Base-by-base conservation (phyloP, 1,140 invertebrate genomes). In the Zaprionus nigranus region DNA sequence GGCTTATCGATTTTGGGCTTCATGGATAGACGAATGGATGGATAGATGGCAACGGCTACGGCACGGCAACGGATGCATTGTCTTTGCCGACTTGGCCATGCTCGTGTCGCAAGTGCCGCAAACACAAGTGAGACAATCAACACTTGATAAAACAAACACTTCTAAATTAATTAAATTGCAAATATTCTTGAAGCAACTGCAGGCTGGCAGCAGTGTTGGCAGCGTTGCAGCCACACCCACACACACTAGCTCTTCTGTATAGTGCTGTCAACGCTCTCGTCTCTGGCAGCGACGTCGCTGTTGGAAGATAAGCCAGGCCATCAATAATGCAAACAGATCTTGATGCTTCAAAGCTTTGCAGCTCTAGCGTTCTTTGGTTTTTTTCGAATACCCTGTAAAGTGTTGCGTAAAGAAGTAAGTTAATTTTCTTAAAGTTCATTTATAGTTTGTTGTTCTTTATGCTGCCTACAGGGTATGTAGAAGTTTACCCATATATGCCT, bases 101-200 rank as follows among this genome's bases (percentile, higher is more conserved):
- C 80, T 78, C 70, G 84, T 78, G 40, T 87, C 84, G 80, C 87
- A 88, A 88, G 80, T 87, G 81, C 81, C 84, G 81, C 84, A 87
- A 87, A 87, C 85, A 88, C 85, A 88, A 88, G 85, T 88, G 85
- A 88, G 85, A 88, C 85, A 88, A 88, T 88, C 85, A 88, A 88
- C 85, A 88, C 85, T 88, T 88, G 85, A 88, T 88, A 88, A 80
- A 88, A 85, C 85, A 88, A 88, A 88, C 85, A 88, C 85, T 88
- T 88, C 85, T 90, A 88, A 88, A 88, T 88, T 88, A 88, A 88
- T 88, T 88, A 88, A 88, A 88, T 88, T 88, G 85, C 85, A 90
- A 88, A 88, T 88, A 88, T 90, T 79, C 85, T 88, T 79, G 71
- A 90, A 85, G 81, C 85, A 71, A 66, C 69, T 81, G 85, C 81